Conservation (phyloP, 1,140 invertebrate species). For the Cyclina sinensis region DNA sequence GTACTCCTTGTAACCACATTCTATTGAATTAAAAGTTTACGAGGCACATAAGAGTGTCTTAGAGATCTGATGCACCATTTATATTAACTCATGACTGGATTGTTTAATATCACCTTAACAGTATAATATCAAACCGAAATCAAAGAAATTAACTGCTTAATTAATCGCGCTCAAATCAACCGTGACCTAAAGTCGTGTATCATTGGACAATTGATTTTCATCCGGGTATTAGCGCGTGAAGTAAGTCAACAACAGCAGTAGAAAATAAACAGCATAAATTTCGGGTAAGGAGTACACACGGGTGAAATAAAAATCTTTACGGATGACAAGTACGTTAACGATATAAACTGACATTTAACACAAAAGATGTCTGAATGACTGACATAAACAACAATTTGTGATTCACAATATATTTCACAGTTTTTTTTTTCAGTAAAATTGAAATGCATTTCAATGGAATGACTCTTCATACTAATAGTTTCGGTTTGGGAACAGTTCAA, state of each 20-base stretch:
- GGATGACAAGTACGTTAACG: not conserved
- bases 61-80: no score
- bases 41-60: no score
- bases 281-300: slow-evolving; percentile 14
- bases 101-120: no score
- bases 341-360: slow-evolving; percentile 21
- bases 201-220: slow-evolving; percentile 37
- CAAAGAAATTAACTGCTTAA: no score
- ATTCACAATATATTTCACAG: slow-evolving; percentile 34
- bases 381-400: slow-evolving; percentile 39
- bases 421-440: slow-evolving; percentile 44
- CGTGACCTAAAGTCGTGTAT: not conserved
- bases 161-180: slow-evolving; percentile 33
- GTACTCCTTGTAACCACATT: no score
- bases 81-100: no score
- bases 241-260: slow-evolving; percentile 54
- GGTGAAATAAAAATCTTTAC: not conserved
- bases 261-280: slow-evolving; percentile 4
- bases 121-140: no score
- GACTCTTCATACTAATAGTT: slow-evolving; percentile 21
- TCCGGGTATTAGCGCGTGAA: slow-evolving; percentile 54
- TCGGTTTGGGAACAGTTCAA: slow-evolving; percentile 46
- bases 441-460: slow-evolving; percentile 59
- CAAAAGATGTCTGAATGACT: not conserved
- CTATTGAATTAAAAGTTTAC: no score